Conservation (phyloP, 2,113 vertebrate genomes). For the Vidua chalybeata region DNA sequence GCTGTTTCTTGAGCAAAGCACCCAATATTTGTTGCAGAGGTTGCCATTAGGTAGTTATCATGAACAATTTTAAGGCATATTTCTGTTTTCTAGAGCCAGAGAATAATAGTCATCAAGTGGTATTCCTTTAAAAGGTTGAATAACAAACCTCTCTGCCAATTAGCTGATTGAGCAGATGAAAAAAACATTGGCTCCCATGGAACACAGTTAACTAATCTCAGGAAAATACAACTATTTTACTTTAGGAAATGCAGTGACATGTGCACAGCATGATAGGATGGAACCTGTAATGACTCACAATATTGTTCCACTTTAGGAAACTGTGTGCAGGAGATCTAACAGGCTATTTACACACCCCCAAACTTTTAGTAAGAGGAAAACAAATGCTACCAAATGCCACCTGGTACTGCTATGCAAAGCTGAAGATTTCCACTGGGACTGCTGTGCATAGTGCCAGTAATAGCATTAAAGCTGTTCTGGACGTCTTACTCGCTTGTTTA, state of each 20-base stretch:
- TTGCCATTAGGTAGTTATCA: neutral
- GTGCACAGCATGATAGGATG: neutral
- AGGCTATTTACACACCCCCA: neutral
- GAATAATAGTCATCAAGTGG: neutral
- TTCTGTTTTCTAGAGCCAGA: neutral
- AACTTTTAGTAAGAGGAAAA: neutral
- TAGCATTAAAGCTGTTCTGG: neutral
- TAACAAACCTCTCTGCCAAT: neutral
- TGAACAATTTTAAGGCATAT: neutral
- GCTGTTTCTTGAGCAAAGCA: neutral
- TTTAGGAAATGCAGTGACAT: neutral
- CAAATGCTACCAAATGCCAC: neutral
- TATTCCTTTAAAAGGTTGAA: neutral
- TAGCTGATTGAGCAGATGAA: neutral
- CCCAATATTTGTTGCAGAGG: neutral
- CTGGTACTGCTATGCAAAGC: neutral
- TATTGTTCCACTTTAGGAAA: neutral
- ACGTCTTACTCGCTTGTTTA: neutral
- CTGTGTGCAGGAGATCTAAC: neutral
- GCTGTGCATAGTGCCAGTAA: neutral
- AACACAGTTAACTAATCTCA: neutral
- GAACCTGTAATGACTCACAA: neutral
- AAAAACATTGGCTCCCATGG: neutral
- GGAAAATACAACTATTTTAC: neutral
- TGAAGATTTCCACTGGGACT: neutral